Evolutionary conservation across 2,888 invertebrate species (phyloP), one percentile per base, ranked within the genome.

Genomic region (Celastrina argiolus): DNA sequence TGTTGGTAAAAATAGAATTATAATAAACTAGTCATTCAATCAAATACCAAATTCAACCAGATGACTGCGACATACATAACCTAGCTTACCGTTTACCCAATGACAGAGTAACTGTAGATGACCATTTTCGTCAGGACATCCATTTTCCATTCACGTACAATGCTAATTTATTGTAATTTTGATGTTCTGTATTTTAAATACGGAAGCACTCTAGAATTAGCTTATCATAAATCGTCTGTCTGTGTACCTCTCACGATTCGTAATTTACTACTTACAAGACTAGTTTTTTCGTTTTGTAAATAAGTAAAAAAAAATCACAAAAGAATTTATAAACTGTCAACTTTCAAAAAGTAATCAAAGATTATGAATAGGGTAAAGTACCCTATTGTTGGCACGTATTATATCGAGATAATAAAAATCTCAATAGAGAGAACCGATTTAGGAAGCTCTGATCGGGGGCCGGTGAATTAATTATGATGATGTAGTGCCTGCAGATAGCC

Each of bases 401-500:
- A n/a, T 45, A 42, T 64, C 42, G 18, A 14, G 26, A 7, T n/a
- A 63, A 68, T 16, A 67, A 65, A 63, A 64, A 51, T 63, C 63
- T 10, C 42, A 39, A 34, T 18, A 58, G 41, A 36, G 31, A 12
- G 34, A n/a, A 41, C 65, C 41, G 58, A 63, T 65, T 67, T 42
- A 67, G 65, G 65, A 65, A 69, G 66, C 64, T 67, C 14, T 51
- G 51, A 63, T 66, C 71, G 68, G 64, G 66, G 61, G 66, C 66
- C 67, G 69, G 64, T 68, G 69, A 70, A 69, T 70, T 67, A 70
- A 70, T 70, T 67, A 70, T 69, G 69, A 65, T 66, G 65, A 67
- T 68, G 59, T 67, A 63, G 66, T 66, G 68, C 63, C 39, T 45
- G 63, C 58, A 31, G 63, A 66, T 39, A 59, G 39, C 22, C 28